Conservation (phyloP, 2,113 vertebrate genomes). For the Ranitomeya variabilis region DNA sequence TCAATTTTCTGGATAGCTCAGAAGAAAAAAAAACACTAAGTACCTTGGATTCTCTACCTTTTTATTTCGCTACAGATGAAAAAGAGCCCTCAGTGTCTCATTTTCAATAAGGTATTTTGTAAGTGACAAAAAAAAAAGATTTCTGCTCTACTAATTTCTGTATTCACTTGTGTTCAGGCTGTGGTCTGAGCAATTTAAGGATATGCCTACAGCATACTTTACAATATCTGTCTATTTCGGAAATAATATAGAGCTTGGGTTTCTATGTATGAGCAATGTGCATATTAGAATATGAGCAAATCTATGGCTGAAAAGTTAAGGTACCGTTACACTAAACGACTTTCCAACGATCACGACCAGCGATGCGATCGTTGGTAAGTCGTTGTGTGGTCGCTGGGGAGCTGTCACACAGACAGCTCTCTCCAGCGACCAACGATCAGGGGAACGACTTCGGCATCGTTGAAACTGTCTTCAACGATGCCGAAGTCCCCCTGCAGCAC, state of each 20-base stretch:
- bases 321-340: no score
- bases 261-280: neutral
- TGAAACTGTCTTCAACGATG: no score
- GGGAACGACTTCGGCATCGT: no score
- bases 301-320: neutral
- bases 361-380: no score
- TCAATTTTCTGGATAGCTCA: conserved; percentile 39
- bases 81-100: conserved; percentile 57
- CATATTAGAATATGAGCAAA: neutral
- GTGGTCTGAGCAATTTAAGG: conserved; percentile 30
- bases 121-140: conserved; percentile 47
- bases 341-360: no score
- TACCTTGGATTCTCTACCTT: conserved; percentile 59
- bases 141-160: conserved; percentile 56
- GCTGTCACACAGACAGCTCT: no score
- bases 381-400: no score
- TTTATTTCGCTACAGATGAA: conserved; percentile 60
- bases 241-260: neutral
- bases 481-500: no score
- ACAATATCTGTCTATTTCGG: neutral
- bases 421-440: no score
- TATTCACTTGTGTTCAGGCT: conserved; percentile 51
- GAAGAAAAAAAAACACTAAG: conserved; percentile 34
- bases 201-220: neutral
- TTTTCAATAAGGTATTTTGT: conserved; percentile 55